Evolutionary conservation across 2,113 vertebrate genomes (phyloP), one percentile per base, ranked within the genome.

Genomic region (Suncus etruscus): DNA sequence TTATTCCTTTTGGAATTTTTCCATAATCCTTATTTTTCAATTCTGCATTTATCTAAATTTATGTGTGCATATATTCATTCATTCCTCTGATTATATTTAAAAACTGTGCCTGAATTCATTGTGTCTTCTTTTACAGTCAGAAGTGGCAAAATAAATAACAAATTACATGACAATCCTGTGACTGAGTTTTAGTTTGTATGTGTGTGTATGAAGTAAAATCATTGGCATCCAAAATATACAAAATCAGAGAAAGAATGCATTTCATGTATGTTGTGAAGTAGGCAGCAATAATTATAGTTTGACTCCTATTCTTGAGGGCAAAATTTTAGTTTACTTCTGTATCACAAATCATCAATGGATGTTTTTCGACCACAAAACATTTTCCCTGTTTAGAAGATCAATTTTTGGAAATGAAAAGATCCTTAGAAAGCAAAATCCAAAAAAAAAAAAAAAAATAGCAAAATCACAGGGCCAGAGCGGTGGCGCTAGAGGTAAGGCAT

Each of bases 51-150:
- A 65, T 78, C 50, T 65, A 73, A 90, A 76, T 65, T 3, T 24
- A 1, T 16, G 25, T 69, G 14, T 50, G 76, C 25, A 27, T 65
- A 25, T 29, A 7, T 92, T 93, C 65, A 27, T 63, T 45, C 58
- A 48, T 61, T 51, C 10, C 63, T 29, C 2, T 50, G 89, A 47
- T 9, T 29, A 80, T 58, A 39, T 39, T 86, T 51, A 75, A 66
- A 83, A 16, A 78, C 50, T 70, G 47, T 32, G n/a, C 2, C 72
- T 94, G 5, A 61, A 80, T 68, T 93, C 54, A 50, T 90, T 51
- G 5, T 14, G 1, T 82, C 14, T 8, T 50, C 54, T 89, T 94
- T 87, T 29, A 65, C 54, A 91, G 29, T 79, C 65, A 58, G 61
- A 66, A 87, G 65, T 69, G 6, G 1, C 24, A 63, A 1, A 63